Base-by-base conservation (phyloP, 2,113 vertebrate species). In the Tyto alba region DNA sequence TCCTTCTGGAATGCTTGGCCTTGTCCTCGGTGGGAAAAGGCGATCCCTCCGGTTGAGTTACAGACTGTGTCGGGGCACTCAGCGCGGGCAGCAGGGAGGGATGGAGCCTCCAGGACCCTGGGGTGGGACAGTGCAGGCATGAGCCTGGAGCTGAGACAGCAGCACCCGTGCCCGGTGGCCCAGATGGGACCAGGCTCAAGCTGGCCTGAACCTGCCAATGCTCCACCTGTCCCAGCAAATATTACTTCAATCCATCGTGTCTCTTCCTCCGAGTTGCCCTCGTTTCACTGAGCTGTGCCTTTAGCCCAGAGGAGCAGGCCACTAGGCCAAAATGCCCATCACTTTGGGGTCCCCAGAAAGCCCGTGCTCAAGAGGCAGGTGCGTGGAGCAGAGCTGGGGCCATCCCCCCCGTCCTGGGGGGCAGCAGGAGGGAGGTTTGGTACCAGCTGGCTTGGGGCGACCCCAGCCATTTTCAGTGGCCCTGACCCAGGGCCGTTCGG, bases 61-160 rank as follows among this genome's bases (percentile, higher is more conserved):
- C 1, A 8, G 56, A 27, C 30, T 5, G 0, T 10, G 8, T 26
- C 3, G 1, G 60, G 57, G 11, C 53, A 38, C 48, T 34, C 25
- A 66, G 67, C 20, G 77, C 32, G 34, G 63, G n/a, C 41, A 59
- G 38, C 48, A 55, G 67, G 29, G 26, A 10, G 34, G 52, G 56
- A 34, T 43, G 48, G 79, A 85, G 64, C 34, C 32, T 38, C 59
- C 59, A 50, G 52, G 63, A 45, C 32, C 52, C 38, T 1, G 7
- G 60, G 50, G 16, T 50, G 52, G 29, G 21, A 57, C 45, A 60
- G 34, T 20, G n/a, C 60, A 60, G 47, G 11, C 5, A 3, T n/a
- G 41, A 71, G 26, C 21, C 41, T 45, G 57, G 29, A 30, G 29
- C 43, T 73, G 43, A 43, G 36, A 4, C 15, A 80, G 52, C 60